Evolutionary conservation across 2,797 vertebrate species (phyloP).

Genomic region (Todus mexicanus): DNA sequence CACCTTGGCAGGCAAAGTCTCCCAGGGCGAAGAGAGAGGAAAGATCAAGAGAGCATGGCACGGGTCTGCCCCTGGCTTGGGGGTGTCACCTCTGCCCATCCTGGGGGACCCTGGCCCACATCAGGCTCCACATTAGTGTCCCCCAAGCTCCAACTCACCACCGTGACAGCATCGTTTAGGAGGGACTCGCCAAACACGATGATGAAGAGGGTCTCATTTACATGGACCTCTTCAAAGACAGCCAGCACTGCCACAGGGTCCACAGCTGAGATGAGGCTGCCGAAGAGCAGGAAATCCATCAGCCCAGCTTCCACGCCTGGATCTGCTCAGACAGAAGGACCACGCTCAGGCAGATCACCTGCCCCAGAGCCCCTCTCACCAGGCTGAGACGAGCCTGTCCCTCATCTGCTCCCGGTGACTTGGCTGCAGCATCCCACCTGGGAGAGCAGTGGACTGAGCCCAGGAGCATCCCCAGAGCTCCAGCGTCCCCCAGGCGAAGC

Average conservation of each 20-base stretch:
- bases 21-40: not conserved
- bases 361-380: not conserved
- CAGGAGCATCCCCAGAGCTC: not conserved
- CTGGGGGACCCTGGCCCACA: not conserved
- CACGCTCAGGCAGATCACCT: not conserved
- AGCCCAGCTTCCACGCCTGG: conserved; percentile 86
- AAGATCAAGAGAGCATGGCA: not conserved
- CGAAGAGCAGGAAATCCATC: conserved; percentile 94
- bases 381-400: not conserved
- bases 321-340: conserved; percentile 67
- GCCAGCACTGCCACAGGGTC: conserved; percentile 93
- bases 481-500: accelerated
- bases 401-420: not conserved
- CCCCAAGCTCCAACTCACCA: conserved; percentile 80
- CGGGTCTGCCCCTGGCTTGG: not conserved
- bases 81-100: not conserved
- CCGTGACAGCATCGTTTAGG: conserved; percentile 93
- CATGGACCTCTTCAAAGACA: conserved; percentile 93
- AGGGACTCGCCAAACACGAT: conserved; percentile 96
- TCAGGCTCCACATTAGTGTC: not conserved
- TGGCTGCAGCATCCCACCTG: not conserved
- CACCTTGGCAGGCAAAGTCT: not conserved
- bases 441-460: not conserved
- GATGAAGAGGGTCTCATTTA: conserved; percentile 95
- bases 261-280: conserved; percentile 92